phyloP scores from a whole-genome alignment of 2,113 vertebrate genomes.

The Halcyon senegalensis region DNA sequence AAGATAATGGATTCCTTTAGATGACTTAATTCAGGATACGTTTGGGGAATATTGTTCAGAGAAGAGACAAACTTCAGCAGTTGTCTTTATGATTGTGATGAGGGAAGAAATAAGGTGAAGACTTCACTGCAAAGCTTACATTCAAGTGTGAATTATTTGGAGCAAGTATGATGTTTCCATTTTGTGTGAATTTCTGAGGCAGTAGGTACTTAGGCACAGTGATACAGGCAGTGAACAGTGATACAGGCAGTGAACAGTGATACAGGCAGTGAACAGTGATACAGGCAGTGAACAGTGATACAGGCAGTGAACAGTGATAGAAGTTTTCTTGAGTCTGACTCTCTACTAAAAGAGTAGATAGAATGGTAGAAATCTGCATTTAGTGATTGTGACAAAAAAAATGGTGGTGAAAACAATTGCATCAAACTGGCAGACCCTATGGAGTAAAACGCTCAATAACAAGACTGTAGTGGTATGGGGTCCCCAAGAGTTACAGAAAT shows the following conservation, averaged over 20 bases:
- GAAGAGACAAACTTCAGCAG: neutral
- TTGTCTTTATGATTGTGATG: neutral
- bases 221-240: neutral
- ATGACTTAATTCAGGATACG: neutral
- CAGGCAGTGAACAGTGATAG: neutral
- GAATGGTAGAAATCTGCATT: neutral
- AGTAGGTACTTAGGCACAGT: neutral
- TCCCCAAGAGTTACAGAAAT: conserved; percentile 30
- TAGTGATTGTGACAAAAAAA: neutral
- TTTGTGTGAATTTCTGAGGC: neutral
- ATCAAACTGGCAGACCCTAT: neutral
- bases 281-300: neutral
- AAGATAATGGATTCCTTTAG: neutral
- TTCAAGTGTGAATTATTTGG: neutral
- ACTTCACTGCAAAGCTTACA: neutral
- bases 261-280: neutral
- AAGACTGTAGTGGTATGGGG: neutral
- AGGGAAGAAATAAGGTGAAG: neutral
- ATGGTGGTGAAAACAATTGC: neutral
- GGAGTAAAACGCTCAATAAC: neutral
- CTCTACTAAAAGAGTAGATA: neutral
- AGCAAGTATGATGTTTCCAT: neutral
- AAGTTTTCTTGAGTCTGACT: neutral
- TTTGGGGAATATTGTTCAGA: neutral
- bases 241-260: neutral